These are phyloP conservation scores for Drosophila subobscura DNA, from an alignment of 1,140 invertebrate genomes.

Conservation along the genomic window DNA sequence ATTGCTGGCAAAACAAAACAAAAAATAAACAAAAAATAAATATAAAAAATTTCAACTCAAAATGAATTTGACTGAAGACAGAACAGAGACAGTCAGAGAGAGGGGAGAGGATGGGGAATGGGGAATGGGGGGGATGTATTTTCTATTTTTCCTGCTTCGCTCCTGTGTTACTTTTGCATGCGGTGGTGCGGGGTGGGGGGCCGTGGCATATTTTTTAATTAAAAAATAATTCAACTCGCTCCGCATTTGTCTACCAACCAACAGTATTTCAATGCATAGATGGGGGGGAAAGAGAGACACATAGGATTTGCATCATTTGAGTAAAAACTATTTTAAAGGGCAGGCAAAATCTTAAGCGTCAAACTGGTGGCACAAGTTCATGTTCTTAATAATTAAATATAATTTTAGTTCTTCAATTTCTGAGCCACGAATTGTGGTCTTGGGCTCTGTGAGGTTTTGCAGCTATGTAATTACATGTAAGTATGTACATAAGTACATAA, in stretches of 20 bases:
- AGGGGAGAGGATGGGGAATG: too few relatives aligned
- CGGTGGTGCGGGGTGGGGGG: slow-evolving; percentile 18
- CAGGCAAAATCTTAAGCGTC: too few relatives aligned
- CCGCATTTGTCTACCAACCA: slow-evolving; percentile 28
- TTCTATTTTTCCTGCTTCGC: slow-evolving; percentile 2
- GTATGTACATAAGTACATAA: too few relatives aligned
- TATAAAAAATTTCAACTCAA: slow-evolving; percentile 24
- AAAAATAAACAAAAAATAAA: neutral
- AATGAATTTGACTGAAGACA: slow-evolving; percentile 47
- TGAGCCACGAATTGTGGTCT: too few relatives aligned
- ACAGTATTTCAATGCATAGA: neutral
- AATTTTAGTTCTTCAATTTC: too few relatives aligned
- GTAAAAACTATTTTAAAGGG: too few relatives aligned
- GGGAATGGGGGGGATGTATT: too few relatives aligned
- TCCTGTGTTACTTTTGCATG: slow-evolving; percentile 5
- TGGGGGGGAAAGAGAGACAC: neutral
- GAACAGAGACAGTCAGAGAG: neutral
- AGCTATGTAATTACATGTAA: too few relatives aligned
- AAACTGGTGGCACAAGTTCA: too few relatives aligned
- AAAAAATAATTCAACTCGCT: slow-evolving; percentile 37
- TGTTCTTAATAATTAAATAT: too few relatives aligned
- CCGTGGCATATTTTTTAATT: slow-evolving; percentile 29
- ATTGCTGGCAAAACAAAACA: slow-evolving; percentile 9
- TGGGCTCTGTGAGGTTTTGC: too few relatives aligned
- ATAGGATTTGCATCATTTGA: too few relatives aligned